Evolutionary conservation across 2,113 vertebrate species (phyloP).

Genomic region (Xiphophorus couchianus): DNA sequence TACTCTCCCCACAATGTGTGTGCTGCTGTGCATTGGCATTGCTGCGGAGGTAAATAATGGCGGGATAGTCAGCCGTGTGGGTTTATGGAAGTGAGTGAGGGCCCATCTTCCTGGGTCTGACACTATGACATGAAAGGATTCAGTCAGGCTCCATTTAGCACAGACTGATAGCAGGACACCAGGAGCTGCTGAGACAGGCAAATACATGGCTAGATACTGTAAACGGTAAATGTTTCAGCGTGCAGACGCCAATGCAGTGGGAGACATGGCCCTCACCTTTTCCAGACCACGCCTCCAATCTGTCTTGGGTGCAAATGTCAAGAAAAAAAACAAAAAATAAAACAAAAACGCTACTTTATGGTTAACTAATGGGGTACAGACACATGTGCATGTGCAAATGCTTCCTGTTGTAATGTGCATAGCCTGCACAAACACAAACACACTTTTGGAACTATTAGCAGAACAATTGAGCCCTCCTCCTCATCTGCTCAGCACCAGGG

Average conservation of each 20-base stretch:
- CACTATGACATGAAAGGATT: slow-evolving; percentile 76
- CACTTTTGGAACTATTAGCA: slow-evolving; percentile 58
- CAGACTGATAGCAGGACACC: slow-evolving; percentile 79
- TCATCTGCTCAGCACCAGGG: slow-evolving; percentile 41
- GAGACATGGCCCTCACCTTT: slow-evolving; percentile 68
- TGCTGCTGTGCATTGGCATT: slow-evolving; percentile 18
- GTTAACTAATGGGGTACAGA: slow-evolving; percentile 64
- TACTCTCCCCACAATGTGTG: slow-evolving; percentile 24
- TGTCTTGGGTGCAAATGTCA: slow-evolving; percentile 44
- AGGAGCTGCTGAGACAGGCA: slow-evolving; percentile 71
- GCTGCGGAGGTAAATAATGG: slow-evolving; percentile 70
- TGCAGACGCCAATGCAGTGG: slow-evolving; percentile 34
- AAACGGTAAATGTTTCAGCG: slow-evolving; percentile 51
- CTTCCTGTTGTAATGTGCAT: slow-evolving; percentile 32
- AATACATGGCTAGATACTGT: slow-evolving; percentile 56
- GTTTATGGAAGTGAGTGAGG: slow-evolving; percentile 73
- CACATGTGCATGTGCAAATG: slow-evolving; percentile 41
- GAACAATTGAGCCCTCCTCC: slow-evolving; percentile 57
- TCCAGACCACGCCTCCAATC: slow-evolving; percentile 54
- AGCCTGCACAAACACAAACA: slow-evolving; percentile 30
- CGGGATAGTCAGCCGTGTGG: slow-evolving; percentile 49
- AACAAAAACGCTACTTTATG: slow-evolving; percentile 16
- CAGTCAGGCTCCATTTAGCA: slow-evolving; percentile 81
- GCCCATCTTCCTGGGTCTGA: slow-evolving; percentile 70
- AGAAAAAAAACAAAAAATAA: slow-evolving; percentile 18